Evolutionary conservation across 2,113 vertebrate species (phyloP), one percentile per base, ranked within the genome.

Genomic region (Illadopsis cleaveri): DNA sequence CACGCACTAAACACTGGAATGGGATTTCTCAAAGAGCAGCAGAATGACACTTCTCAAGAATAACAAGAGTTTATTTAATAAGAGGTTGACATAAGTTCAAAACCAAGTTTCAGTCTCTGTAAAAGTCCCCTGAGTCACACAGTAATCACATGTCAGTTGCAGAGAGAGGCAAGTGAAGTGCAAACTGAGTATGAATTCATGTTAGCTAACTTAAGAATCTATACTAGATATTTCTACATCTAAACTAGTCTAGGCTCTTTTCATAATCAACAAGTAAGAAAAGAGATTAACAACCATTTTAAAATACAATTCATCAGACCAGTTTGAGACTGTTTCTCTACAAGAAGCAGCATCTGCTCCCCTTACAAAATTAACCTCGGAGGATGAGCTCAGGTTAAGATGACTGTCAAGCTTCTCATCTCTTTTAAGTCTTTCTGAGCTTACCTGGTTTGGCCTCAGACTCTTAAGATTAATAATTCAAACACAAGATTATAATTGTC

Each of bases 321-420:
- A 5, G 12, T 86, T 27, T 80, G 21, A 80, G 72, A 86, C 40
- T 72, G 25, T 23, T 72, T 6, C 23, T 82, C 30, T 51, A 25
- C 5, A 90, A 48, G 22, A 76, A 73, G 50, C 3, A 75, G 18
- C 5, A 3, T 37, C 35, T 68, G 12, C 10, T 86, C 8, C 22
- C 77, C 19, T 76, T 72, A 40, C 20, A 80, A 71, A 91, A 82
- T 58, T 38, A 64, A 35, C 23, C 40, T 22, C 25, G 6, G 58
- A 42, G 15, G 17, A 72, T 28, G 16, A 65, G 31, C n/a, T 86
- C 23, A 33, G 14, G 30, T 78, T 82, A 80, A 82, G 50, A 48
- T 22, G 42, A 40, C 42, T 69, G 15, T 65, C 57, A 73, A 42
- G 22, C 15, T 79, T 15, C 0, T 0, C 0, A 0, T 45, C 27